A percentile compares a stretch with the other conserved stretches of the same genome.
These are phyloP conservation scores for Yponomeuta evonymella DNA, from an alignment of 2,888 invertebrate species.

Conservation along the genomic window DNA sequence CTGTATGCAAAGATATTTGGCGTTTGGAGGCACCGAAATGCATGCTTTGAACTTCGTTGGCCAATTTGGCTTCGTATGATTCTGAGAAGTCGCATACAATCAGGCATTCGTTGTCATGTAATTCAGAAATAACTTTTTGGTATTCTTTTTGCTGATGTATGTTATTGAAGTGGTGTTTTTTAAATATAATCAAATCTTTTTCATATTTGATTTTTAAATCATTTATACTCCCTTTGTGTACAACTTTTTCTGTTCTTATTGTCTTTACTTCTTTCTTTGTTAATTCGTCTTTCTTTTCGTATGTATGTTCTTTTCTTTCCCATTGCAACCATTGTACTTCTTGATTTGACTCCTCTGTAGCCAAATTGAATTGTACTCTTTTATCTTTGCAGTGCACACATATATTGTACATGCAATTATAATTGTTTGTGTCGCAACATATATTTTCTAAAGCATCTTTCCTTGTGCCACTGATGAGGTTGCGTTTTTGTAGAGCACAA, in stretches of 20 bases:
- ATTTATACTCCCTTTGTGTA: not conserved
- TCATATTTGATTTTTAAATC: slow-evolving; percentile 8
- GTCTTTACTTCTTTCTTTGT: not conserved
- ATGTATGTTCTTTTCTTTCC: slow-evolving; percentile 7
- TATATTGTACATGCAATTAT: not conserved
- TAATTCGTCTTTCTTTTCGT: slow-evolving; percentile 4
- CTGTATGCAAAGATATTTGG: slow-evolving; percentile 22
- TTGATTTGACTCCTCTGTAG: not conserved
- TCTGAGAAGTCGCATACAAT: slow-evolving; percentile 23
- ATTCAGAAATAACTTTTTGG: slow-evolving; percentile 1
- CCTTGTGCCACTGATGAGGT: slow-evolving; percentile 11
- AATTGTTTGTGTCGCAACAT: slow-evolving; percentile 9
- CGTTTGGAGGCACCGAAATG: slow-evolving; percentile 23
- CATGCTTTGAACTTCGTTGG: slow-evolving; percentile 23
- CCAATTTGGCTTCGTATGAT: slow-evolving; percentile 23
- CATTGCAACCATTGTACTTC: slow-evolving; percentile 6
- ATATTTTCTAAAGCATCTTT: slow-evolving; percentile 13
- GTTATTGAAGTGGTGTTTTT: slow-evolving; percentile 15
- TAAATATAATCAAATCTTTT: slow-evolving; percentile 11
- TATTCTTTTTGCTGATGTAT: slow-evolving; percentile 16
- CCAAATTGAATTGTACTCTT: not conserved
- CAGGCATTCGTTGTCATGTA: slow-evolving; percentile 18
- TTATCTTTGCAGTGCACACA: slow-evolving; percentile 5
- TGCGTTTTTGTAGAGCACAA: slow-evolving; percentile 7
- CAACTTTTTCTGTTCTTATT: slow-evolving; percentile 12